Base-by-base conservation (phyloP, 2,888 invertebrate genomes). In the Epistrophe eligans region DNA sequence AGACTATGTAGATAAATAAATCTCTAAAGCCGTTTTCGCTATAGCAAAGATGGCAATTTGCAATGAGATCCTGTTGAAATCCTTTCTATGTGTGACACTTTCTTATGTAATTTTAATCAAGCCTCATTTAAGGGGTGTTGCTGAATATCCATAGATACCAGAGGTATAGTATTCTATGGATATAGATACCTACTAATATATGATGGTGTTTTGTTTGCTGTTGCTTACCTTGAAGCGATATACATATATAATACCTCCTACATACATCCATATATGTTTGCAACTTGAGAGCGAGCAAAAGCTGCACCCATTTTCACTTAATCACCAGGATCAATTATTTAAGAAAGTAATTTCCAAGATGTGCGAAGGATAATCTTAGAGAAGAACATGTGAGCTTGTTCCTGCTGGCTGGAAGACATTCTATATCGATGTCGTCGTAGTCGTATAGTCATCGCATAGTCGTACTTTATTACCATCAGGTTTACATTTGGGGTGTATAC, bases 271-370 rank as follows among this genome's bases (percentile, higher is more conserved):
- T 80, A 28, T 52, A 55, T 28, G 9, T 55, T 62, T 70, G 57
- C 67, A 57, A 76, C 73, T 58, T 82, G 40, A 50, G 67, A 67
- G n/a, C 55, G 9, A 58, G 58, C 5, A 7, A 32, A 57, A 70
- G 62, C 32, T 83, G 79, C 79, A 87, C 40, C 79, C 79, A 45
- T 87, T 83, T 50, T 74, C 77, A 71, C 82, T 67, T 87, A 87
- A 87, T 83, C 87, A 83, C 82, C 79, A 62, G 71, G 87, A 87
- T 87, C 87, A 87, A 87, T 87, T 87, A 87, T 87, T 87, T 83
- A 87, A 83, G 83, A 87, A 83, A 79, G 87, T 87, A 87, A 87
- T 87, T 87, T 87, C 60, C 66, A 87, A 76, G 87, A 79, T 83
- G 72, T 87, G 83, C 83, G 66, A 76, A 79, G 87, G 83, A 79